Evolutionary conservation across 1,140 invertebrate genomes (phyloP), one percentile per base, ranked within the genome.

Genomic region (Drosophila triauraria): DNA sequence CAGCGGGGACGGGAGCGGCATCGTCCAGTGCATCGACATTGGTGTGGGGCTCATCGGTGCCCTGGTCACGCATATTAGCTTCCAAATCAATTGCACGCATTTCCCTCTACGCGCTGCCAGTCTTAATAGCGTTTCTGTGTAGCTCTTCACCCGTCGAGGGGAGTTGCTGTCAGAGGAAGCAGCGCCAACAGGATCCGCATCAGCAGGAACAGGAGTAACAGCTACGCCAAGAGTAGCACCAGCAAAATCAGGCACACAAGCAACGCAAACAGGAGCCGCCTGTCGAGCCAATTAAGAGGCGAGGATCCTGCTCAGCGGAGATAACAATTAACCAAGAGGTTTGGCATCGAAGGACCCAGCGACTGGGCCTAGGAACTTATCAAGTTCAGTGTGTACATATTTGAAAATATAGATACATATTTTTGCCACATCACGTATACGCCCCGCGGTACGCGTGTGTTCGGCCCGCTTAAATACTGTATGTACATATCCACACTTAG

Each of bases 71-170:
- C 72, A 83, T 84, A 88, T 88, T 88, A 84, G 84, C 77, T 54
- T 68, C 59, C 69, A 71, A 78, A 80, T 79, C 85, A 88, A 90
- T 90, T 76, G 85, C 75, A 90, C 85, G 86, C 86, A 91, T 85
- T 56, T 85, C 85, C 60, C 78, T 90, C 43, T 91, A 90, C 75
- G 86, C 86, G 58, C 62, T 90, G 83, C 88, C 88, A 51, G 83
- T 91, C 67, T 75, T 91, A 91, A 91, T 91, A 88, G 83, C 88
- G 64, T 91, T 91, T 84, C 88, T 91, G 65, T 91, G 88, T 91
- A 83, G 64, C 78, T 53, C 50, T 56, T 60, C 17, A 17, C 51
- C 74, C 56, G 48, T 60, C 53, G 44, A 38, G 59, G 54, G 70
- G 59, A 59, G 75, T 40, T 35, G 46, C 42, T 47, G 61, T 58